Base-by-base conservation (phyloP, 1,140 invertebrate species). In the Chironomus tepperi region DNA sequence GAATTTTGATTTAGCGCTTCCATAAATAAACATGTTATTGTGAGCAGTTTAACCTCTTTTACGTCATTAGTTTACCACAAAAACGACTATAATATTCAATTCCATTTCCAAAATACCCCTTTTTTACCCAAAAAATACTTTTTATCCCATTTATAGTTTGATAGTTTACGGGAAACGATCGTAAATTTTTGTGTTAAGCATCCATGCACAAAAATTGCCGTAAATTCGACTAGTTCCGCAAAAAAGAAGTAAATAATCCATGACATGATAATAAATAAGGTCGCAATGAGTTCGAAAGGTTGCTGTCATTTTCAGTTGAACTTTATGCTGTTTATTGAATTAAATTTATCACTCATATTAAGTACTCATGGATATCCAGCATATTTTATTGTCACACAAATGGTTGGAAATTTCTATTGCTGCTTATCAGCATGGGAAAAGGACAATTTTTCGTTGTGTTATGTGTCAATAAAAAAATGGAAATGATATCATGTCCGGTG, bases 41-140 rank as follows among this genome's bases (percentile, higher is more conserved):
- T n/a, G n/a, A 67, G n/a, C 18, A 67, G 43, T 67, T 67, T 67
- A 67, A 67, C 64, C 64, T 67, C 16, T 57, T 67, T 67, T 67
- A 67, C 64, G n/a, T 67, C 64, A 67, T 67, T 67, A 67, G 18
- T n/a, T 67, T 18, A 18, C 64, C 64, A 67, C n/a, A 34, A 34
- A 34, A 34, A 34, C n/a, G 5, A 34, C 5, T 5, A 34, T 34
- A 1, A 16, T n/a, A 67, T 67, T 67, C 64, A 67, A 19, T 67
- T 67, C 7, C 64, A 19, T 2, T 67, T 18, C 8, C 2, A 18
- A 67, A 67, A 67, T 18, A 67, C 64, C 64, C 64, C 18, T 67
- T 67, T 67, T 67, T 67, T 18, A 67, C 12, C 64, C 64, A 15
- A 67, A 67, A 67, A 67, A 67, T 15, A 67, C 8, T 15, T 47